Conservation (phyloP, 1,140 invertebrate species). For the Littorina saxatilis region DNA sequence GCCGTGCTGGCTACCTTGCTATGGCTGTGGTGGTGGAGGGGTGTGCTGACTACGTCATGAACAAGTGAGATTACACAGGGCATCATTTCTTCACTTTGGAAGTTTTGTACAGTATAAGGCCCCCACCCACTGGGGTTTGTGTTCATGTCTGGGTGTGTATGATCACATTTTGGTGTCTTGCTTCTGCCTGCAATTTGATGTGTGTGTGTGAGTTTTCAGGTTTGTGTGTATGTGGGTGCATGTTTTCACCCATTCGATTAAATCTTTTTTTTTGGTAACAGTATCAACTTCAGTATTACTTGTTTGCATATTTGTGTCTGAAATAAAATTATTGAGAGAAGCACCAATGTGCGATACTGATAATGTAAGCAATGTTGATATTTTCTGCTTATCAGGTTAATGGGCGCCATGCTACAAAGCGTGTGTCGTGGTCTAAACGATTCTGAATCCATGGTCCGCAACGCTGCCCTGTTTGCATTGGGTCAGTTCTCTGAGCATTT, state of each 20-base stretch:
- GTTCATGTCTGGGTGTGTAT: slow-evolving; percentile 8
- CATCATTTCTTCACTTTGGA: too few relatives aligned
- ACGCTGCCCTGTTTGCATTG: slow-evolving; percentile 87
- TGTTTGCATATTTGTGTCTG: too few relatives aligned
- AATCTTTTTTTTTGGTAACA: too few relatives aligned
- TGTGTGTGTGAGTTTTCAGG: background rate
- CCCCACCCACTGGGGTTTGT: background rate
- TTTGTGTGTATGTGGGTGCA: background rate
- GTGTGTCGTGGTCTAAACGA: slow-evolving; percentile 84
- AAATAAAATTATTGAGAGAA: too few relatives aligned
- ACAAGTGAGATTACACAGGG: slow-evolving; percentile 77
- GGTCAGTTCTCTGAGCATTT: slow-evolving; percentile 90
- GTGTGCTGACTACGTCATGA: slow-evolving; percentile 85
- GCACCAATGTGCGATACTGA: too few relatives aligned
- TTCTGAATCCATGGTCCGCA: slow-evolving; percentile 80
- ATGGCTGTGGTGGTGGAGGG: slow-evolving; percentile 88
- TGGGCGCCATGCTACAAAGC: slow-evolving; percentile 83
- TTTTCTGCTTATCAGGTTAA: slow-evolving; percentile 70
- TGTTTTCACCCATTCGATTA: too few relatives aligned
- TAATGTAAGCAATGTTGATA: too few relatives aligned
- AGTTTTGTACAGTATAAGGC: too few relatives aligned
- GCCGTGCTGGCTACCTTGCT: slow-evolving; percentile 84
- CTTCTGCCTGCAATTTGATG: too few relatives aligned
- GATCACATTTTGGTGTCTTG: too few relatives aligned
- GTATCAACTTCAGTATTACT: too few relatives aligned